Conservation (phyloP, 2,113 vertebrate genomes). For the Oncorhynchus masou region DNA sequence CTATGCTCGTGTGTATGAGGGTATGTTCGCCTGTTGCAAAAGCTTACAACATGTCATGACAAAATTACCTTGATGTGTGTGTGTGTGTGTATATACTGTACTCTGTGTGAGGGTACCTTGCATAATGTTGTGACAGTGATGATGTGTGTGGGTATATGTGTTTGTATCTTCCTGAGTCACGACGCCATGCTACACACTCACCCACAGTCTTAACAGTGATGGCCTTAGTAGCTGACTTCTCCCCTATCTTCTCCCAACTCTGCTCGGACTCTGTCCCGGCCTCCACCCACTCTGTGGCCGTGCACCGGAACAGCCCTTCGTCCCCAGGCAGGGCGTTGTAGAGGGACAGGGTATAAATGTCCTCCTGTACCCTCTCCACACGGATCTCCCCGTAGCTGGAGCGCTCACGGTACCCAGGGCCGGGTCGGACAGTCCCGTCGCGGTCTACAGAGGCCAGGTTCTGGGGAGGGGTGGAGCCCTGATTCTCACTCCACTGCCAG, state of each 20-base stretch:
- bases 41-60: too few species aligned
- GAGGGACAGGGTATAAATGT: slow-evolving; percentile 82
- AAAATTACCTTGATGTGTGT: background rate
- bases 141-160: background rate
- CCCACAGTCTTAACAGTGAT: slow-evolving; percentile 89
- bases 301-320: slow-evolving; percentile 89
- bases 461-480: slow-evolving; percentile 66
- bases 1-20: too few species aligned
- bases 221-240: slow-evolving; percentile 72
- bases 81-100: background rate
- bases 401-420: slow-evolving; percentile 82
- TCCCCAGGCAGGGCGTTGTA: slow-evolving; percentile 86
- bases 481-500: slow-evolving; percentile 85
- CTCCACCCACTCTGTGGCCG: slow-evolving; percentile 84
- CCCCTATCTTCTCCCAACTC: slow-evolving; percentile 88
- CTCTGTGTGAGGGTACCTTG: too few species aligned
- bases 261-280: slow-evolving; percentile 69
- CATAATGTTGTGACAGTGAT: background rate
- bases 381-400: slow-evolving; percentile 86
- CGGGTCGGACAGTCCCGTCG: slow-evolving; percentile 81
- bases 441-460: slow-evolving; percentile 85
- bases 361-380: slow-evolving; percentile 79
- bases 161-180: background rate
- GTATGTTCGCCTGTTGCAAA: too few species aligned
- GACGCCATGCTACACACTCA: slow-evolving; percentile 64